Conservation (phyloP, 1,140 invertebrate genomes). For the Drosophila yakuba region DNA sequence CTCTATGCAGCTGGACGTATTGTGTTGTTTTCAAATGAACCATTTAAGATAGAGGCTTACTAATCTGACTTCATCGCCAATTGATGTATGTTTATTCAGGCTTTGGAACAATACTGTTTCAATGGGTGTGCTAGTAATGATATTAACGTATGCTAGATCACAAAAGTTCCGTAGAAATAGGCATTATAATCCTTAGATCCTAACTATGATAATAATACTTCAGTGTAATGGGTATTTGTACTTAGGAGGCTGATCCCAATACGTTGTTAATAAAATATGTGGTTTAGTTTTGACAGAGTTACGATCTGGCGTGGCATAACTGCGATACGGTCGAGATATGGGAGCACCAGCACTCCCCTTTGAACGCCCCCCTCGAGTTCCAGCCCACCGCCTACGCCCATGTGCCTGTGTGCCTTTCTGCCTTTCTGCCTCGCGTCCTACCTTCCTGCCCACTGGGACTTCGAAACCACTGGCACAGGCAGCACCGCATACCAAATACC, state of each 20-base stretch:
- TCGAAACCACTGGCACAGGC: slow-evolving; percentile 1
- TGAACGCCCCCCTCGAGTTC: not conserved
- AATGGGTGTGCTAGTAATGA: not conserved
- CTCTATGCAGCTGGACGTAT: slow-evolving; percentile 3
- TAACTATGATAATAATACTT: not conserved
- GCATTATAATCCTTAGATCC: no score
- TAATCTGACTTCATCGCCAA: not conserved
- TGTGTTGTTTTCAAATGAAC: slow-evolving; percentile 4
- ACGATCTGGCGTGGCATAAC: slow-evolving; percentile 11
- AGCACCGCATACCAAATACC: slow-evolving; percentile 23
- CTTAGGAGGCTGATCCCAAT: slow-evolving; percentile 23
- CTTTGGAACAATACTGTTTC: not conserved
- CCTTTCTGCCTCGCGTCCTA: slow-evolving; percentile 7
- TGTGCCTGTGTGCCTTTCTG: not conserved
- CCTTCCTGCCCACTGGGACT: slow-evolving; percentile 7
- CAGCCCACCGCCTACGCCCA: slow-evolving; percentile 35
- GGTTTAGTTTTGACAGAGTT: slow-evolving; percentile 30
- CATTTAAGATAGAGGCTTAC: slow-evolving; percentile 19
- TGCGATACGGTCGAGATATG: slow-evolving; percentile 17
- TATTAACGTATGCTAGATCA: no score
- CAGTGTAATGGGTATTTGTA: slow-evolving; percentile 4
- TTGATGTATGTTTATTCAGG: not conserved
- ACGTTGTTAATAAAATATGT: slow-evolving; percentile 33
- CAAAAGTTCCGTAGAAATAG: no score
- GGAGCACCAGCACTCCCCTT: not conserved